Evolutionary conservation across 2,888 invertebrate genomes (phyloP), one percentile per base, ranked within the genome.

Genomic region (Brenthis daphne): DNA sequence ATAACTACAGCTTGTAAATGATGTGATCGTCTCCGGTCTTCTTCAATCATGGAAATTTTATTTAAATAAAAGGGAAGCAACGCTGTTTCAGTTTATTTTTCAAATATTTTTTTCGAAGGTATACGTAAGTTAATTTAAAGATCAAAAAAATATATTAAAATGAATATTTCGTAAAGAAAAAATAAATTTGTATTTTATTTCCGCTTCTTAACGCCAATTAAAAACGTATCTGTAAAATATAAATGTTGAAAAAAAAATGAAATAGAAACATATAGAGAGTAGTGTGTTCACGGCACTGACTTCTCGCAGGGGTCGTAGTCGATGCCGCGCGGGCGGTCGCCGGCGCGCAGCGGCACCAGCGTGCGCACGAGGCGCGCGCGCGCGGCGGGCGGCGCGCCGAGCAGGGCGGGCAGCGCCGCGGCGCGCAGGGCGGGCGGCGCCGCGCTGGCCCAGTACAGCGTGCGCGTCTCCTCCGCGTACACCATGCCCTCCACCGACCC

Each of bases 401-500:
- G 72, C 69, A 76, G 74, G 58, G 80, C 68, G 55, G 73, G 69
- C 76, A 78, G 68, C 70, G 68, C 64, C 24, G 75, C 83, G 67
- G 80, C 82, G 67, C 81, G 81, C 66, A 88, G 71, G 60, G 81
- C 83, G 0, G 96, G 96, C 82, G 96, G 96, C 81, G 95, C 95
- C 83, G 96, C 96, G 81, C 97, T 95, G 16, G 98, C 98, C 97
- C 97, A 98, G 89, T 96, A 98, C 16, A 98, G 90, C 76, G 95
- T 93, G 76, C 95, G 94, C 68, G 94, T 92, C 14, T 94, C 82
- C 71, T 94, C 92, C 81, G 97, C 97, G 85, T 94, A 97, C 67
- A 96, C 96, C 80, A 98, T 90, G 54, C 98, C 98, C 90, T 98
- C 98, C 6, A 97, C 97, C 0, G 97, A 96, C 12, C 97, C 97